Conservation (phyloP, 2,113 vertebrate species). For the Grus americana region DNA sequence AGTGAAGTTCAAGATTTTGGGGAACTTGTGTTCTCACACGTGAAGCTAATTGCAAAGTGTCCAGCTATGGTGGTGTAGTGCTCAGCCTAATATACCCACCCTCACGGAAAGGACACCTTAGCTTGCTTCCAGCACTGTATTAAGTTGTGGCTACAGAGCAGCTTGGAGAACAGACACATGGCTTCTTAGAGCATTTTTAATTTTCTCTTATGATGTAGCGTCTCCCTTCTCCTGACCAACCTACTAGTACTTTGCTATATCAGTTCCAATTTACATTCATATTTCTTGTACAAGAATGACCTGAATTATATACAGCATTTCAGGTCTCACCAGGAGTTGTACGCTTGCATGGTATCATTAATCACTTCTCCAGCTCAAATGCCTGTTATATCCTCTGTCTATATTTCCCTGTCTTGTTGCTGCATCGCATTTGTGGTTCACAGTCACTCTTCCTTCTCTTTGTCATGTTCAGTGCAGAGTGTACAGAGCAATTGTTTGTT, state of each 20-base stretch:
- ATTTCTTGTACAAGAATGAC: not conserved
- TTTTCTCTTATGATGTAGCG: not conserved
- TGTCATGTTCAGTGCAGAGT: not conserved
- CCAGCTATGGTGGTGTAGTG: too few species aligned
- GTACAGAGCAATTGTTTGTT: not conserved
- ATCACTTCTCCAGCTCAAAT: constrained; percentile 6
- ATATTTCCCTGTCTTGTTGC: not conserved
- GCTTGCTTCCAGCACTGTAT: not conserved
- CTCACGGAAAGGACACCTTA: not conserved
- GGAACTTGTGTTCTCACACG: not conserved
- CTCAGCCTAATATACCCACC: not conserved
- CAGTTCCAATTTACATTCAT: not conserved
- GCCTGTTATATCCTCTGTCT: not conserved
- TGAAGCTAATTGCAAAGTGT: not conserved
- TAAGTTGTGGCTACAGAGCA: not conserved
- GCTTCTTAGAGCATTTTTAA: not conserved
- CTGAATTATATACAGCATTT: not conserved
- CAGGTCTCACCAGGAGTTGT: not conserved
- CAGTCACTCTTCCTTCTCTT: not conserved
- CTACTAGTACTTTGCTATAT: not conserved
- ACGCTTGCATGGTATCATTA: not conserved
- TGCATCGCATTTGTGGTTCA: not conserved
- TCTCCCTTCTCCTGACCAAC: not conserved
- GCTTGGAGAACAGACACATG: not conserved
- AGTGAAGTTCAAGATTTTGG: not conserved